Evolutionary conservation across 1,140 invertebrate species (phyloP).

Genomic region (Geopemphigus sp.): DNA sequence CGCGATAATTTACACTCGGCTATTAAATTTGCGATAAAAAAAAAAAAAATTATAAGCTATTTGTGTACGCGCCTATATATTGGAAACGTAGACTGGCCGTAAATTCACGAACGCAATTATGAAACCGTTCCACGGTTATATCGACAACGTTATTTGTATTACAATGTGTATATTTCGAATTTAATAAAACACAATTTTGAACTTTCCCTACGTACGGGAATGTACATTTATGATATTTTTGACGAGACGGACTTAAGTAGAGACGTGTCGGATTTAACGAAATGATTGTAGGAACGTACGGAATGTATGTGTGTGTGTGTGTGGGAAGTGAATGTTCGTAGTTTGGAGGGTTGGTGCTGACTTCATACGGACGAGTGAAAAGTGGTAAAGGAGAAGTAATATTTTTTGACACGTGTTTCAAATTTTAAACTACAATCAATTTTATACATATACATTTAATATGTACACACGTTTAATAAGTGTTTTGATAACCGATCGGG

Average conservation of each 20-base stretch:
- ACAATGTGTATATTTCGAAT: background rate
- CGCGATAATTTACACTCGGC: no score
- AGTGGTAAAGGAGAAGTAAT: background rate
- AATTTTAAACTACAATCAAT: background rate
- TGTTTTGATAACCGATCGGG: background rate
- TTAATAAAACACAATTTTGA: slow-evolving; percentile 16
- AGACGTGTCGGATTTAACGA: background rate
- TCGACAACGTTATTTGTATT: background rate
- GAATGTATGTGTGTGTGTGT: background rate
- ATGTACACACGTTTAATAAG: no score
- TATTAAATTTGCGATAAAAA: no score
- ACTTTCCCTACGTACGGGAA: background rate
- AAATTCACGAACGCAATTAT: no score
- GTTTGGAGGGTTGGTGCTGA: background rate
- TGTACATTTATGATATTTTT: slow-evolving; percentile 10
- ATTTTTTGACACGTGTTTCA: background rate
- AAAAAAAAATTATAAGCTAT: no score
- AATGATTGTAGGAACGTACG: background rate
- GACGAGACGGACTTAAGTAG: background rate
- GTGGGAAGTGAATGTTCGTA: background rate
- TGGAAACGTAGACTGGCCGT: no score
- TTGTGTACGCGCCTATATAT: no score
- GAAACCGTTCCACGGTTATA: background rate
- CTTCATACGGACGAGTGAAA: background rate
- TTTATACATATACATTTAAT: background rate